Percentiles rank a stretch among this genome's conserved stretches.
These are phyloP conservation scores for Cinclus cinclus DNA, from an alignment of 2,113 vertebrate genomes.

Conservation along the genomic window DNA sequence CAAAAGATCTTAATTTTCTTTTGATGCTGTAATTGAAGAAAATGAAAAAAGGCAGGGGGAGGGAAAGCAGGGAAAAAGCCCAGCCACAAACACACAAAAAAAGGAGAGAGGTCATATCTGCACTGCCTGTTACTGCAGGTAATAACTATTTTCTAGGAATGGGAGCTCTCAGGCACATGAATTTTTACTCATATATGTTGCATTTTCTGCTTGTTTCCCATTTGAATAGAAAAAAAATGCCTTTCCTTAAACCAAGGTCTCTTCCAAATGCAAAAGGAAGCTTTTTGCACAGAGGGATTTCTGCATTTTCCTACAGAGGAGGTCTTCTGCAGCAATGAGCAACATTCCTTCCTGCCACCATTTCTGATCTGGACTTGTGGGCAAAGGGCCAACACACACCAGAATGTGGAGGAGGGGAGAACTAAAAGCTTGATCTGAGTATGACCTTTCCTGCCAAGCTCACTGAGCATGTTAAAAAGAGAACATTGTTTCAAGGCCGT, in stretches of 20 bases:
- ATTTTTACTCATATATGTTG: not conserved
- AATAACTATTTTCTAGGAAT: not conserved
- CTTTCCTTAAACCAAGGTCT: not conserved
- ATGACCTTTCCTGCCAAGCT: not conserved
- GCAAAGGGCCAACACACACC: not conserved
- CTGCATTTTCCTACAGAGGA: not conserved
- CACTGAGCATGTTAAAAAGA: not conserved
- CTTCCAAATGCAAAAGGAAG: not conserved
- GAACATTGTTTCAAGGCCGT: not conserved
- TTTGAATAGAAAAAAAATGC: not conserved
- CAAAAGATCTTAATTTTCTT: not conserved
- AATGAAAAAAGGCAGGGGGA: rapidly evolving
- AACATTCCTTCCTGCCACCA: not conserved
- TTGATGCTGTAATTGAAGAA: not conserved
- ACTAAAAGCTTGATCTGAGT: not conserved
- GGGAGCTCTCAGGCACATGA: not conserved
- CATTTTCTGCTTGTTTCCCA: not conserved
- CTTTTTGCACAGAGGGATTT: not conserved
- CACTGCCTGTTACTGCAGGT: not conserved
- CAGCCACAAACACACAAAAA: too few species aligned
- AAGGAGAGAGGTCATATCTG: not conserved
- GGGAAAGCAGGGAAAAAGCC: not conserved
- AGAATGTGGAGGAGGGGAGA: not conserved
- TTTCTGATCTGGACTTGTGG: not conserved
- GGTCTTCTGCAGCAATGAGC: not conserved